Evolutionary conservation across 2,113 vertebrate genomes (phyloP).

Genomic region (Perca fluviatilis): DNA sequence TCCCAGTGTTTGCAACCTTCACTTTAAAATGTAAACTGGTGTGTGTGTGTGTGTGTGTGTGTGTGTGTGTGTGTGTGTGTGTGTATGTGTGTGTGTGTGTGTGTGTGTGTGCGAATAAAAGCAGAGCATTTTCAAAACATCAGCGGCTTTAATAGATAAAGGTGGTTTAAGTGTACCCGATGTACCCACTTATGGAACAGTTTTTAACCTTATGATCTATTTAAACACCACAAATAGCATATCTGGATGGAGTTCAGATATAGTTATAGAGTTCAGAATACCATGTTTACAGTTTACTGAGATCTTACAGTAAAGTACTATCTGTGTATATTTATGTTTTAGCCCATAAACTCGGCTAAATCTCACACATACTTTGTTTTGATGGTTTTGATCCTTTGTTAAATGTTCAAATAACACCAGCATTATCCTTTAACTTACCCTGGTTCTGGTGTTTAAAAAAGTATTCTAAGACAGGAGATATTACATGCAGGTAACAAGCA

Average conservation of each 20-base stretch:
- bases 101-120: neutral
- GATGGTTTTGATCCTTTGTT: neutral
- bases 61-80: neutral
- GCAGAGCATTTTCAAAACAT: neutral
- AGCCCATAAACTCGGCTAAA: too few relatives aligned
- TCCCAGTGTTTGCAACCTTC: constrained; percentile 9
- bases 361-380: too few relatives aligned
- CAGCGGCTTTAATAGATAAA: neutral
- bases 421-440: neutral
- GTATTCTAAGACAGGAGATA: neutral
- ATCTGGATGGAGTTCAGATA: too few relatives aligned
- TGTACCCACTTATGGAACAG: neutral
- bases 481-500: neutral
- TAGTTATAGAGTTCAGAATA: too few relatives aligned
- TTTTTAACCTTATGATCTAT: neutral
- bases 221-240: neutral
- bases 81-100: neutral
- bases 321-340: too few relatives aligned
- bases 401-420: neutral
- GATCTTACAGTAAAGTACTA: too few relatives aligned
- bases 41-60: neutral
- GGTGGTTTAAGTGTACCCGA: neutral
- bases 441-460: neutral
- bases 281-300: too few relatives aligned
- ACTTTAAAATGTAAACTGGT: neutral